Evolutionary conservation across 2,113 vertebrate genomes (phyloP).

Genomic region (Neotoma lepida): DNA sequence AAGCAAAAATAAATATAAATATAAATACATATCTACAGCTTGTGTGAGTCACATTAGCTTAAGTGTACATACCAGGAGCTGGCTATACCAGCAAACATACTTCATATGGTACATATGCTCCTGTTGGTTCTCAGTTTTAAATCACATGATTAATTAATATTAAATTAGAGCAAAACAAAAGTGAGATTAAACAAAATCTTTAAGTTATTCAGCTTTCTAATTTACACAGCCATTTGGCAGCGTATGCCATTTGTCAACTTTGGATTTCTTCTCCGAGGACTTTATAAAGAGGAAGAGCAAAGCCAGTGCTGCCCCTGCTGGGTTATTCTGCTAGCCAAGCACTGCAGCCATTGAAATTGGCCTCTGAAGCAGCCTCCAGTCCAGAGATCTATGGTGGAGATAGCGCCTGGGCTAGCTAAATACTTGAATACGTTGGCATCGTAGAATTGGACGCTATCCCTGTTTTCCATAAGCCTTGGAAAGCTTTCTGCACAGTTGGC

Average conservation of each 20-base stretch:
- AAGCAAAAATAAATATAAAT: background rate
- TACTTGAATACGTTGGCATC: constrained; percentile 18
- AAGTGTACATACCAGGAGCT: background rate
- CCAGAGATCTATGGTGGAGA: constrained; percentile 44
- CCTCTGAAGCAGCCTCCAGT: constrained; percentile 39
- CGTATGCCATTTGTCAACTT: background rate
- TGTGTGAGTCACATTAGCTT: background rate
- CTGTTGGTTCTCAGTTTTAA: background rate
- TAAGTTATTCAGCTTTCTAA: background rate
- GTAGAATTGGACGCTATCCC: constrained; percentile 21
- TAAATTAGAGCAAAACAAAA: constrained; percentile 13
- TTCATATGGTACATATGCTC: background rate
- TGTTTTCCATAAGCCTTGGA: constrained; percentile 31
- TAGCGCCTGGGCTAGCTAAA: background rate
- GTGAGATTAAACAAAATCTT: background rate
- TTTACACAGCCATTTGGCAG: background rate
- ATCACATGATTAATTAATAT: background rate
- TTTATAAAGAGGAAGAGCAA: background rate
- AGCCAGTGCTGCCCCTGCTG: background rate
- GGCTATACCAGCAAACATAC: background rate
- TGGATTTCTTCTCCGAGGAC: background rate
- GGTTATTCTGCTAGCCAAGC: constrained; percentile 62
- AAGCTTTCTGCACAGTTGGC: background rate
- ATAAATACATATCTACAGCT: background rate
- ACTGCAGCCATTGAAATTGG: constrained; percentile 60